These are phyloP conservation scores for Syritta pipiens DNA, from an alignment of 2,888 invertebrate genomes.

Conservation along the genomic window DNA sequence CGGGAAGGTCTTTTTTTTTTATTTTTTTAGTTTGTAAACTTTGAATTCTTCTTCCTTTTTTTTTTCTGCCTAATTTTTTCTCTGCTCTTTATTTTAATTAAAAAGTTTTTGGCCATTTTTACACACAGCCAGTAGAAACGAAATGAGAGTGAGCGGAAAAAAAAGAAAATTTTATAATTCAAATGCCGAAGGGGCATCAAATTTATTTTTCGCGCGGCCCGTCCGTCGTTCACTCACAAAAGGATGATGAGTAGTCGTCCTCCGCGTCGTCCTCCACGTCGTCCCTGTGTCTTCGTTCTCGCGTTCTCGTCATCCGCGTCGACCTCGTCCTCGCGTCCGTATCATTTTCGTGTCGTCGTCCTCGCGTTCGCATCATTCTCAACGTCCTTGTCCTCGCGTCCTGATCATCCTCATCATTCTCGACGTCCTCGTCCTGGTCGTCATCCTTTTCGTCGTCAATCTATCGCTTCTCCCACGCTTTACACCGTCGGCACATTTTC, in stretches of 20 bases:
- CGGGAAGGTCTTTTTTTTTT: conserved; percentile 22
- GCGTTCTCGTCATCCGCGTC: not conserved
- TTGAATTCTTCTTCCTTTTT: not conserved
- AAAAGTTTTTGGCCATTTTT: conserved; percentile 62
- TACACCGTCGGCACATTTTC: conserved; percentile 13
- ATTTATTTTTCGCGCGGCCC: conserved; percentile 27
- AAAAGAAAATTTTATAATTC: conserved; percentile 32
- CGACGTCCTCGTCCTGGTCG: too few relatives aligned
- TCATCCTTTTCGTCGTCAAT: too few relatives aligned
- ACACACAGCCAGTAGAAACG: not conserved
- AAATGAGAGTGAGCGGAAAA: not conserved
- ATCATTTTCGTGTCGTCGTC: too few relatives aligned
- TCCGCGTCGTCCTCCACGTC: conserved; percentile 18
- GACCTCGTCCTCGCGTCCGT: not conserved
- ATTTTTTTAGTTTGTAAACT: not conserved
- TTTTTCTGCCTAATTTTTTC: conserved; percentile 6
- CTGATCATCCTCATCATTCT: not conserved
- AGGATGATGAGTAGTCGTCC: conserved; percentile 49
- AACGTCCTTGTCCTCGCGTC: too few relatives aligned
- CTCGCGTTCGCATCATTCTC: not conserved
- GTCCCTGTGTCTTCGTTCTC: not conserved
- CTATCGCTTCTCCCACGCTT: too few relatives aligned
- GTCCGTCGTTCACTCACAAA: conserved; percentile 26
- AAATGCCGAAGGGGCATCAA: conserved; percentile 61
- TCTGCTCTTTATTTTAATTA: conserved; percentile 62